These are phyloP conservation scores for Carcharodon carcharias DNA, from an alignment of 2,797 vertebrate species.

Conservation along the genomic window DNA sequence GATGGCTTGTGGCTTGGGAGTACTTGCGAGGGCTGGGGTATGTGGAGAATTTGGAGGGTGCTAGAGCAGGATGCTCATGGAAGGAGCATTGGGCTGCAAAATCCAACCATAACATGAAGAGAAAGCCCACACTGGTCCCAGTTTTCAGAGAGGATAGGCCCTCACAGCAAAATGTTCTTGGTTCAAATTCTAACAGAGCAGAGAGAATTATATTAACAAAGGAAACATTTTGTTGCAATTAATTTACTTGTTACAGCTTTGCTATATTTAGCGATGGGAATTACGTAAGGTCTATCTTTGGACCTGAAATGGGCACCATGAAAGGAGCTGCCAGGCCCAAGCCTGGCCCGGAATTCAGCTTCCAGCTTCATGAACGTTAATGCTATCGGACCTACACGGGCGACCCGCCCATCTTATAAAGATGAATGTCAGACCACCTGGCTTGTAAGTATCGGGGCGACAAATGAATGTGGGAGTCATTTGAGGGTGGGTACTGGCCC, in stretches of 20 bases:
- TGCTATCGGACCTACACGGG: background rate
- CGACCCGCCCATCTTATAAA: background rate
- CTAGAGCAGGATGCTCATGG: background rate
- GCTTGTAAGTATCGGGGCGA: too few species aligned
- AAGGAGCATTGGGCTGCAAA: background rate
- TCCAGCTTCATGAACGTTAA: background rate
- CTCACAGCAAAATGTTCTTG: background rate
- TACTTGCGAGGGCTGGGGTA: background rate
- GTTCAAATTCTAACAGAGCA: background rate
- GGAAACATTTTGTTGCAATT: background rate
- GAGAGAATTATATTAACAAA: too few species aligned
- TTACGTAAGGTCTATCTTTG: background rate
- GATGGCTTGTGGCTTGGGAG: background rate
- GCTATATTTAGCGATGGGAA: background rate
- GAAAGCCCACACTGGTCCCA: background rate
- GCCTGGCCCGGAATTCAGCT: background rate
- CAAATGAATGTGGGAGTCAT: background rate
- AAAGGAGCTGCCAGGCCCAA: background rate
- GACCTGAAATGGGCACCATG: background rate
- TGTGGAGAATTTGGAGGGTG: background rate
- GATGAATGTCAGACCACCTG: background rate
- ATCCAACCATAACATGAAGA: background rate
- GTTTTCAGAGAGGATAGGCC: background rate
- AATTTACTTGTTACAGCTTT: background rate
- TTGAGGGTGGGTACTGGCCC: background rate